Evolutionary conservation across 2,113 vertebrate species (phyloP), one percentile per base, ranked within the genome.

Genomic region (Mystacornis crossleyi): DNA sequence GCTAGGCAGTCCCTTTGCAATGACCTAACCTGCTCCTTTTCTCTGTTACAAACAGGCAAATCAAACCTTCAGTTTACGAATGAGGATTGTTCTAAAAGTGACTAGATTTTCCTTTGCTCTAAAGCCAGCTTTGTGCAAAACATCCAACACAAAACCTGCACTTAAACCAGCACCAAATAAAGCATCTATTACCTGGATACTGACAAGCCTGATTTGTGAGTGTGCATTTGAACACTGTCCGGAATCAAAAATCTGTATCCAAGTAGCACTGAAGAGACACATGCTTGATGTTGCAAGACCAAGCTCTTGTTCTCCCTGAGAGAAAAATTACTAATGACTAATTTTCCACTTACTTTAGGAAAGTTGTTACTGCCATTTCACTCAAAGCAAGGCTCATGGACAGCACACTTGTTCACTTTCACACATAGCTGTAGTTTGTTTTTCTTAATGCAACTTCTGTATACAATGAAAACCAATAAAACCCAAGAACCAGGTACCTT

Each of bases 361-460:
- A 71, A 81, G 42, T 36, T 18, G 24, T 71, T 53, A 23, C 8
- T 1, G 3, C 29, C 16, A 9, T 45, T 71, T 62, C 29, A 29
- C 18, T 51, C 24, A 21, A 38, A 81, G 34, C 36, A 60, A 70
- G 26, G 21, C 20, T 74, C 23, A 38, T 16, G 50, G 43, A 24
- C 2, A 42, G 38, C 45, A 25, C 3, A 10, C 13, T 28, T 31
- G 16, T 21, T 75, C 57, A 0, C 0, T 43, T 91, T 42, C 66
- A 20, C 2, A 14, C 0, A 0, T n/a, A 86, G 60, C 1, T 2
- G 0, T 6, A 33, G 26, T 51, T 47, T 45, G 8, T 29, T 71
- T 93, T 82, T 69, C 33, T 66, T 48, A 77, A 40, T 18, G 34
- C 18, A 31, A 31, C 25, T 54, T 62, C 36, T 50, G 6, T 20